Evolutionary conservation across 2,113 vertebrate species (phyloP).

Genomic region (Rhizomys pruinosus): DNA sequence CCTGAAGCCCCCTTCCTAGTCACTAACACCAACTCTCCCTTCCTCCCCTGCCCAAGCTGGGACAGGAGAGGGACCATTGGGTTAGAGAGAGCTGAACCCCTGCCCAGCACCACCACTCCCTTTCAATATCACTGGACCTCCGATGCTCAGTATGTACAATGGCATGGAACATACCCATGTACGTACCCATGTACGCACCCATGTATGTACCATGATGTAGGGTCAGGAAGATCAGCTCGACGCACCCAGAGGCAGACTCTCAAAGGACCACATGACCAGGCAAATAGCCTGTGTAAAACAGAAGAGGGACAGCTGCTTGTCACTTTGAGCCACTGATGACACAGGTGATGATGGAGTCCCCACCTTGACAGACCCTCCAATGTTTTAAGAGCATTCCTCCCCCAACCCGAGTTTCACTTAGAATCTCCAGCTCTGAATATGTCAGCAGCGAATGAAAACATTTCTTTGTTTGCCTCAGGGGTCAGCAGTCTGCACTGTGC

Average conservation of each 20-base stretch:
- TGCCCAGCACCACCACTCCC: background rate
- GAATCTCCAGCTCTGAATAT: slow-evolving; percentile 10
- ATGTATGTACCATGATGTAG: background rate
- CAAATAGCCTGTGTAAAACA: background rate
- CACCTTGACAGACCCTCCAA: background rate
- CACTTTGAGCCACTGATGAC: background rate
- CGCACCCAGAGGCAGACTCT: background rate
- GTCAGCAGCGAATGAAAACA: slow-evolving; percentile 30
- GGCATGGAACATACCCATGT: too few species aligned
- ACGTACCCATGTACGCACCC: too few species aligned
- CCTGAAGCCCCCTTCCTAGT: background rate
- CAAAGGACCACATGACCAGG: background rate
- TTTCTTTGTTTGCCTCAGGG: slow-evolving; percentile 46
- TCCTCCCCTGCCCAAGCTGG: too few species aligned
- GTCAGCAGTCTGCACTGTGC: slow-evolving; percentile 3
- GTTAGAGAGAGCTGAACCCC: background rate
- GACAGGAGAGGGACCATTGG: background rate
- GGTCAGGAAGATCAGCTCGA: background rate
- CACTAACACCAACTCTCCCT: background rate
- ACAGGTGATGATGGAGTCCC: too few species aligned
- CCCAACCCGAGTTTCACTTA: background rate
- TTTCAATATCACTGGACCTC: background rate
- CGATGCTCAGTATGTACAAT: background rate
- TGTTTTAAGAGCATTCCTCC: background rate
- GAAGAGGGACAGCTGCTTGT: background rate